Evolutionary conservation across 2,888 invertebrate species (phyloP).

Genomic region (Octonoba sinensis): DNA sequence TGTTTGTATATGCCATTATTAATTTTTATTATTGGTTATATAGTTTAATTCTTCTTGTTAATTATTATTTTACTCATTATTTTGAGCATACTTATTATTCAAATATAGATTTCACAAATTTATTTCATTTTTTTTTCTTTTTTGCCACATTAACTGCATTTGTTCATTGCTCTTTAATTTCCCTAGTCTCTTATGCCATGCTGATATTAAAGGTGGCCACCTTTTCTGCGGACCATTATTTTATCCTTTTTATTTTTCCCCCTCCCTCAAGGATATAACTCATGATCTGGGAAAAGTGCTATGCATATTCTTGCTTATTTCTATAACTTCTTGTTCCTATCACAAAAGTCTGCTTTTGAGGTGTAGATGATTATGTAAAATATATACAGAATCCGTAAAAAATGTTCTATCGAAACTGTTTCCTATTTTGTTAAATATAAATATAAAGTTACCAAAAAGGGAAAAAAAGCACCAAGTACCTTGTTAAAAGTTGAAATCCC

Average conservation of each 20-base stretch:
- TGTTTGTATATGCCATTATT: slow-evolving; percentile 26
- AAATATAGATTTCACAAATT: not conserved
- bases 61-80: slow-evolving; percentile 9
- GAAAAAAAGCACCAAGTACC: slow-evolving; percentile 47
- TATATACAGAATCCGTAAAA: slow-evolving; percentile 25
- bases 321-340: slow-evolving; percentile 43
- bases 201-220: slow-evolving; percentile 42
- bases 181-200: slow-evolving; percentile 34
- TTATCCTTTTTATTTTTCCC: slow-evolving; percentile 14
- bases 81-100: slow-evolving; percentile 8
- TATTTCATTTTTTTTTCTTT: slow-evolving; percentile 8
- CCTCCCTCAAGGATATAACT: slow-evolving; percentile 5
- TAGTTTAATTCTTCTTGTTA: slow-evolving; percentile 23
- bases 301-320: slow-evolving; percentile 28
- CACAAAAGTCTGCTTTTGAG: slow-evolving; percentile 20
- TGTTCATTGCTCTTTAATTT: slow-evolving; percentile 10
- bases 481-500: slow-evolving; percentile 52
- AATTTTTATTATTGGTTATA: slow-evolving; percentile 16
- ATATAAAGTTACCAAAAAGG: slow-evolving; percentile 17
- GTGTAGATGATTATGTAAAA: slow-evolving; percentile 31
- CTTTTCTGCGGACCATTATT: slow-evolving; percentile 44
- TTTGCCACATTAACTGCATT: slow-evolving; percentile 4
- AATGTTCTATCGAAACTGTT: slow-evolving; percentile 28
- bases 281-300: slow-evolving; percentile 26
- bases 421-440: slow-evolving; percentile 58